Conservation (phyloP, 1,140 invertebrate species). For the Drosophila tropicalis region DNA sequence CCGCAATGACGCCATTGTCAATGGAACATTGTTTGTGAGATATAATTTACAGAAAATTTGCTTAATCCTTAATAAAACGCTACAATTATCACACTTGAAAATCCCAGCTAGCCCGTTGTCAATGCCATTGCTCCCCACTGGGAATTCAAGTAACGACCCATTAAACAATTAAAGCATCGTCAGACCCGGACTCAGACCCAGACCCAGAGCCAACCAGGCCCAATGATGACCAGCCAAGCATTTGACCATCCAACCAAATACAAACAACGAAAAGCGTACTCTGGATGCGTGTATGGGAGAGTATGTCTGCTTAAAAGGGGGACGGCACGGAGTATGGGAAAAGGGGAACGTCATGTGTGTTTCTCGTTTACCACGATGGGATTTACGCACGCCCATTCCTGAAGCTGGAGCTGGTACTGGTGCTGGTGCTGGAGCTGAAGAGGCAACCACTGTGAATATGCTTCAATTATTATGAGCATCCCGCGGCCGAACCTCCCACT, state of each 20-base stretch:
- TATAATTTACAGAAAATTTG: constrained; percentile 58
- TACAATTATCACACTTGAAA: constrained; percentile 73
- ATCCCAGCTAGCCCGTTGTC: constrained; percentile 26
- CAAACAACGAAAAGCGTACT: constrained; percentile 59
- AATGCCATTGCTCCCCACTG: constrained; percentile 50
- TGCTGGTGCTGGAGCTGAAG: constrained; percentile 9
- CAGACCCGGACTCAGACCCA: constrained; percentile 15
- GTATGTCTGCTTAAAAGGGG: constrained; percentile 9
- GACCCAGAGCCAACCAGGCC: not conserved
- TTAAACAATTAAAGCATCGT: constrained; percentile 74
- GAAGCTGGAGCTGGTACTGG: not conserved
- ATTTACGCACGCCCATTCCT: constrained; percentile 34
- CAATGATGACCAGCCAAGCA: constrained; percentile 52
- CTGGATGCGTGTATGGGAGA: not conserved
- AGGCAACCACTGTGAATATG: constrained; percentile 60
- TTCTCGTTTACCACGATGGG: constrained; percentile 22
- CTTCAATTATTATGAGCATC: constrained; percentile 73
- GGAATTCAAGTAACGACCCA: constrained; percentile 73
- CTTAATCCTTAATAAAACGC: constrained; percentile 64
- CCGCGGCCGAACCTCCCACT: constrained; percentile 36
- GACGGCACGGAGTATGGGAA: not conserved
- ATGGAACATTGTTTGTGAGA: constrained; percentile 13
- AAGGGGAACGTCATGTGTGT: constrained; percentile 21
- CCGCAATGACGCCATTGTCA: constrained; percentile 7
- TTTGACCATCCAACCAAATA: constrained; percentile 75